Conservation (phyloP, 1,140 invertebrate genomes). For the Arctopsyche grandis region DNA sequence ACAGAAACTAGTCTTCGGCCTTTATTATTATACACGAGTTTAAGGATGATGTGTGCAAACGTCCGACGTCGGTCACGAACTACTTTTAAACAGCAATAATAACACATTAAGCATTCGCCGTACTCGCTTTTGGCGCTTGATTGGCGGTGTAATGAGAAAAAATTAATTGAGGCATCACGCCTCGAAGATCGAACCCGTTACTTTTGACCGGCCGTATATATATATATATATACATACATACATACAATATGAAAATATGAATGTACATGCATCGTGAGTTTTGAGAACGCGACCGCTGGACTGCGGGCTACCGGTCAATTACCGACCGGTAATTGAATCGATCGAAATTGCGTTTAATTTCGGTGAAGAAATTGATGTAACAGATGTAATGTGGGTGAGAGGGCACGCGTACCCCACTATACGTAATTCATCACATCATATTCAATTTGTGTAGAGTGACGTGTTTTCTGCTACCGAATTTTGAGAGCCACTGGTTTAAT, state of each 20-base stretch:
- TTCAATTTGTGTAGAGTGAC: conserved; percentile 7
- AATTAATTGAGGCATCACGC: conserved; percentile 3
- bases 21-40: neutral
- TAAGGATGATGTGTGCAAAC: neutral
- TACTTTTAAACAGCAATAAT: neutral
- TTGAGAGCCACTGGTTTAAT: neutral
- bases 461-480: conserved; percentile 10
- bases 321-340: conserved; percentile 31
- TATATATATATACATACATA: too few relatives aligned
- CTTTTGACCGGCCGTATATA: neutral
- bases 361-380: conserved; percentile 1
- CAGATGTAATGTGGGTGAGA: conserved; percentile 38
- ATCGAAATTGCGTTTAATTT: conserved; percentile 32
- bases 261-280: too few relatives aligned
- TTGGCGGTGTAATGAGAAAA: conserved; percentile 16
- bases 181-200: conserved; percentile 7
- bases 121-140: neutral
- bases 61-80: neutral
- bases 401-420: neutral
- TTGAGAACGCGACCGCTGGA: too few relatives aligned
- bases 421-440: conserved; percentile 23
- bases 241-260: too few relatives aligned
- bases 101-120: neutral
- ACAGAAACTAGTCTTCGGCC: neutral
- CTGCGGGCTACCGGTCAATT: neutral